Conservation (phyloP, 1,140 invertebrate genomes). For the Rhopalosiphum padi region DNA sequence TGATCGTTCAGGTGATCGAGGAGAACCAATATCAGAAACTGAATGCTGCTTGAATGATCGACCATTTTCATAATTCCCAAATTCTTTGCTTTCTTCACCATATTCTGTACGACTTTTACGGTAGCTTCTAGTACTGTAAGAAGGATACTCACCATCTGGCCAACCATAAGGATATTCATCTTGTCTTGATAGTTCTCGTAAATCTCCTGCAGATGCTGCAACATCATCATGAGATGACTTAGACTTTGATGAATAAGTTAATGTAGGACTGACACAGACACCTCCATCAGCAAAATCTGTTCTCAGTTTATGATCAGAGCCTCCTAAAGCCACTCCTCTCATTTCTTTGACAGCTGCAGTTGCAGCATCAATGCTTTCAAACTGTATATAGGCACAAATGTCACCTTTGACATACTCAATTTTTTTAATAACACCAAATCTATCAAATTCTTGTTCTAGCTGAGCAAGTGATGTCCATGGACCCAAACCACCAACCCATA, state of each 20-base stretch:
- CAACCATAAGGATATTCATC: conserved; percentile 52
- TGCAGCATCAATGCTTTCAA: conserved; percentile 96
- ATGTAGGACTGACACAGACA: conserved; percentile 61
- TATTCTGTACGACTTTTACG: conserved; percentile 72
- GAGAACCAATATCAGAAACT: conserved; percentile 49
- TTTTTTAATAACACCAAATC: conserved; percentile 98
- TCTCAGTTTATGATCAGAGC: conserved; percentile 83
- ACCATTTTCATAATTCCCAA: conserved; percentile 62
- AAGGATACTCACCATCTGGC: conserved; percentile 64
- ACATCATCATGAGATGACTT: conserved; percentile 70
- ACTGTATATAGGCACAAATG: conserved; percentile 91
- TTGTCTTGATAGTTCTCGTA: conserved; percentile 63
- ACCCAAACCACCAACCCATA: conserved; percentile 97
- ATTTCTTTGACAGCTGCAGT: conserved; percentile 96
- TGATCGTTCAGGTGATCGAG: conserved; percentile 72
- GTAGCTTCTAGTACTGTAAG: conserved; percentile 70
- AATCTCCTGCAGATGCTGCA: conserved; percentile 66
- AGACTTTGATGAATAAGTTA: conserved; percentile 69
- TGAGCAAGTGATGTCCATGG: conserved; percentile 93
- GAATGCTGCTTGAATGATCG: conserved; percentile 47
- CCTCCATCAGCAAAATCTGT: conserved; percentile 93
- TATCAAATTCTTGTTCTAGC: conserved; percentile 93
- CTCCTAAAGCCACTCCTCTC: conserved; percentile 92
- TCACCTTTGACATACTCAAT: conserved; percentile 96
- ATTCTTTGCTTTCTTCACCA: conserved; percentile 67